Evolutionary conservation across 2,888 invertebrate species (phyloP).

Genomic region (Cryptophagus acutangulus): DNA sequence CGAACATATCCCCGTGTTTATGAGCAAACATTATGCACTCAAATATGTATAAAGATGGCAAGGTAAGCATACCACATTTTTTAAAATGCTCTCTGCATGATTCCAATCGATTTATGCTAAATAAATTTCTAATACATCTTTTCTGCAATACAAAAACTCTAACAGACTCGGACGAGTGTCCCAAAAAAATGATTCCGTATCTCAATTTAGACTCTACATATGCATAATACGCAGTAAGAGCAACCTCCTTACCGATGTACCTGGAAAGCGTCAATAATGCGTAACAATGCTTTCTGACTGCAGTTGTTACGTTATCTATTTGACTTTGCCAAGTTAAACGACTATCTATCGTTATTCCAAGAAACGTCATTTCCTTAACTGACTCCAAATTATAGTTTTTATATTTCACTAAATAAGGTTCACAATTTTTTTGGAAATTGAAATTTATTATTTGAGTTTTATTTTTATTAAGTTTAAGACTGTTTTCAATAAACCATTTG

Average conservation of each 20-base stretch:
- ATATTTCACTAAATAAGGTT: not conserved
- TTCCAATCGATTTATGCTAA: not conserved
- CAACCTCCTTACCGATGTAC: not conserved
- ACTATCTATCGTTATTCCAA: not conserved
- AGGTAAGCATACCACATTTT: not conserved
- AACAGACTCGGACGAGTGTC: not conserved
- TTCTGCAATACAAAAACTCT: not conserved
- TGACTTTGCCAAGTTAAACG: not conserved
- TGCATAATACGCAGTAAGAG: not conserved
- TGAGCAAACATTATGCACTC: not conserved
- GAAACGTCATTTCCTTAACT: not conserved
- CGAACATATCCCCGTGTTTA: not conserved
- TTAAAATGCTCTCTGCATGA: not conserved
- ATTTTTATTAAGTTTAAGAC: not conserved
- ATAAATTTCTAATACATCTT: not conserved
- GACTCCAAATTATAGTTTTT: not conserved
- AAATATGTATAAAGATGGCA: not conserved
- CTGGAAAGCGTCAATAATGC: not conserved
- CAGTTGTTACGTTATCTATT: not conserved
- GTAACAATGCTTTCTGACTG: not conserved
- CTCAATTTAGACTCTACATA: not conserved
- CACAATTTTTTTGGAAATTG: not conserved
- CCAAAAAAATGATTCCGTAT: conserved; percentile 1
- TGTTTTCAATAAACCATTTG: not conserved
- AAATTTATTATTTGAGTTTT: conserved; percentile 4